phyloP scores from a whole-genome alignment of 2,797 vertebrate species.

The Anolis apletophallus region DNA sequence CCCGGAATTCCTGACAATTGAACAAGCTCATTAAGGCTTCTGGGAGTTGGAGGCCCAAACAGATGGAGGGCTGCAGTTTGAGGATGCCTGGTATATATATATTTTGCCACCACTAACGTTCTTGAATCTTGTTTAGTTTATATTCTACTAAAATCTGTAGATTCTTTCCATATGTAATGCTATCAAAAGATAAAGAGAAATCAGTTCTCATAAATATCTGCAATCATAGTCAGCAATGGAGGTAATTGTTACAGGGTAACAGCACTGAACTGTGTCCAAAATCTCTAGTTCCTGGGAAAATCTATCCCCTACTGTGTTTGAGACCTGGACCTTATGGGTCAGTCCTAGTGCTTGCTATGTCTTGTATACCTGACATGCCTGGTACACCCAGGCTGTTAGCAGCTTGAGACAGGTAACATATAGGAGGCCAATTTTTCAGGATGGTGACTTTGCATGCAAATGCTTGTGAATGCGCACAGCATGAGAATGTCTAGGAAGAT shows the following conservation, averaged over 20 bases:
- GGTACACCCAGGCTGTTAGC: neutral
- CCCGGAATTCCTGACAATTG: no score
- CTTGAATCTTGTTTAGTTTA: no score
- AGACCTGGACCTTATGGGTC: neutral
- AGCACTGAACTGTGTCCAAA: neutral
- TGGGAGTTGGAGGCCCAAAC: no score
- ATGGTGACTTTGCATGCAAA: neutral
- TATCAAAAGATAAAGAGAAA: neutral
- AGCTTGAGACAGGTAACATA: neutral
- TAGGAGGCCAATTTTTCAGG: neutral
- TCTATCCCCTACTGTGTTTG: neutral
- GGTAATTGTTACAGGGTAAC: neutral
- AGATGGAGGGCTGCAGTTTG: no score
- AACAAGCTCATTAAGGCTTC: no score
- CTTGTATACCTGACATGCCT: neutral
- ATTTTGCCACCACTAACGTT: no score
- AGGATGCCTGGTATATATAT: no score
- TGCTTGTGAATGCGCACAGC: neutral
- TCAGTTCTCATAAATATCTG: neutral
- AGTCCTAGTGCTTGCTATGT: neutral
- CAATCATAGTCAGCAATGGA: neutral
- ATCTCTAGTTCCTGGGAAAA: neutral
- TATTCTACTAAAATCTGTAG: no score
- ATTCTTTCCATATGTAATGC: no score
- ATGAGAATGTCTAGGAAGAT: neutral